These are phyloP conservation scores for Cremastinae sp. DNA, from an alignment of 2,888 invertebrate genomes.

Conservation along the genomic window DNA sequence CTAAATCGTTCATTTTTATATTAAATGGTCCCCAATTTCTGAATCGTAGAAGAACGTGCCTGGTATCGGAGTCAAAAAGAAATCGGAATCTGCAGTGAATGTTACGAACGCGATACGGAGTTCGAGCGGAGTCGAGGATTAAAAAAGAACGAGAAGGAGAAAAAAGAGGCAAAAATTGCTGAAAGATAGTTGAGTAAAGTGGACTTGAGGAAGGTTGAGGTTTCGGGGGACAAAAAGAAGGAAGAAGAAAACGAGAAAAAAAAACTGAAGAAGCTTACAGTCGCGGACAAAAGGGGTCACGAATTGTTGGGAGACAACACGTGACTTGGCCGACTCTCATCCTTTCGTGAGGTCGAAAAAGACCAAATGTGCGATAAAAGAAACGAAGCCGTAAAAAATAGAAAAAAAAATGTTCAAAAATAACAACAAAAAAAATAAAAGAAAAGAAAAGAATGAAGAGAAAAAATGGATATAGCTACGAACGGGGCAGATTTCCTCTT, in stretches of 20 bases:
- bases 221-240: slow-evolving; percentile 21
- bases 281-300: slow-evolving; percentile 40
- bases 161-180: slow-evolving; percentile 4
- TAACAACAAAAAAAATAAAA: too few species aligned
- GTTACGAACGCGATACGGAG: slow-evolving; percentile 7
- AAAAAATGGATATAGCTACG: slow-evolving; percentile 36
- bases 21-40: neutral
- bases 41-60: neutral
- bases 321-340: slow-evolving; percentile 41
- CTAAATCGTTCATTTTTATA: neutral
- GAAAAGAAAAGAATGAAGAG: slow-evolving; percentile 22
- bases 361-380: slow-evolving; percentile 10
- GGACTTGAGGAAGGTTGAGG: slow-evolving; percentile 30
- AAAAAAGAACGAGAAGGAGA: slow-evolving; percentile 5
- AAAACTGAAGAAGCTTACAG: slow-evolving; percentile 11
- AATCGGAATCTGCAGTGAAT: neutral
- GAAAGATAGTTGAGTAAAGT: slow-evolving; percentile 28
- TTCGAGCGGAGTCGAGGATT: neutral
- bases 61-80: slow-evolving; percentile 9
- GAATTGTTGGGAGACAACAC: slow-evolving; percentile 52
- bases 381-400: too few species aligned
- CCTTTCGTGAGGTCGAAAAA: slow-evolving; percentile 20
- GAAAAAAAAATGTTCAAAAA: slow-evolving; percentile 17
- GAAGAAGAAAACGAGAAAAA: slow-evolving; percentile 17
- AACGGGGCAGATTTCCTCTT: slow-evolving; percentile 43